Evolutionary conservation across 2,797 vertebrate species (phyloP).

Genomic region (Leptodactylus fallax): DNA sequence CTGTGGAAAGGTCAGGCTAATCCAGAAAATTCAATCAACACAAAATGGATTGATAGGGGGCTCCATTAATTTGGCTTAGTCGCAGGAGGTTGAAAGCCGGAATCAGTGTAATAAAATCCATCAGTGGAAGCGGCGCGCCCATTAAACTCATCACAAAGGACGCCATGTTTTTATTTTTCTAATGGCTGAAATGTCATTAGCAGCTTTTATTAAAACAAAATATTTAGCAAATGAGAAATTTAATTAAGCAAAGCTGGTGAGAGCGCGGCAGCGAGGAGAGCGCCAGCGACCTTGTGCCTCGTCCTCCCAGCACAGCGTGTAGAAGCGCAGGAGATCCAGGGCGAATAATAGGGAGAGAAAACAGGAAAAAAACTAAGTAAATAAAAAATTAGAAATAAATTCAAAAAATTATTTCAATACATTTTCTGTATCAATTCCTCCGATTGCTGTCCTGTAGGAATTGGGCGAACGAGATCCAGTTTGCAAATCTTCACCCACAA

Average conservation of each 20-base stretch:
- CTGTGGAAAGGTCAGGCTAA: conserved; percentile 52
- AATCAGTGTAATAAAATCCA: conserved; percentile 46
- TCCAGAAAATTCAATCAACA: conserved; percentile 55
- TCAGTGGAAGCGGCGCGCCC: not conserved
- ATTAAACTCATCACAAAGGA: not conserved
- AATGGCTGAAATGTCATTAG: conserved; percentile 26
- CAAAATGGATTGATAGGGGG: conserved; percentile 47
- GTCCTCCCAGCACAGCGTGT: no score
- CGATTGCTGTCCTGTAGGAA: no score
- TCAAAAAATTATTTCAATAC: no score
- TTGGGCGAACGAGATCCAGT: no score
- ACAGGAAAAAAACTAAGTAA: not conserved
- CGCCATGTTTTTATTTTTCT: conserved; percentile 38
- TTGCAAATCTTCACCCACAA: no score
- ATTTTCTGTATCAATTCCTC: no score
- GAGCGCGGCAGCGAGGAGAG: not conserved
- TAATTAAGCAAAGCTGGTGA: not conserved
- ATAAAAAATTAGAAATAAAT: not conserved
- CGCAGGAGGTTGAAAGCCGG: conserved; percentile 35
- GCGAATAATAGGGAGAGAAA: not conserved
- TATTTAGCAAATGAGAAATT: conserved; percentile 21
- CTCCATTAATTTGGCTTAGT: conserved; percentile 37
- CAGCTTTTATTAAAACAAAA: conserved; percentile 30
- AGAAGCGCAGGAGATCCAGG: not conserved
- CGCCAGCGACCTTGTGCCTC: not conserved